Base-by-base conservation (phyloP, 2,888 invertebrate genomes). In the Tupiocoris notatus region DNA sequence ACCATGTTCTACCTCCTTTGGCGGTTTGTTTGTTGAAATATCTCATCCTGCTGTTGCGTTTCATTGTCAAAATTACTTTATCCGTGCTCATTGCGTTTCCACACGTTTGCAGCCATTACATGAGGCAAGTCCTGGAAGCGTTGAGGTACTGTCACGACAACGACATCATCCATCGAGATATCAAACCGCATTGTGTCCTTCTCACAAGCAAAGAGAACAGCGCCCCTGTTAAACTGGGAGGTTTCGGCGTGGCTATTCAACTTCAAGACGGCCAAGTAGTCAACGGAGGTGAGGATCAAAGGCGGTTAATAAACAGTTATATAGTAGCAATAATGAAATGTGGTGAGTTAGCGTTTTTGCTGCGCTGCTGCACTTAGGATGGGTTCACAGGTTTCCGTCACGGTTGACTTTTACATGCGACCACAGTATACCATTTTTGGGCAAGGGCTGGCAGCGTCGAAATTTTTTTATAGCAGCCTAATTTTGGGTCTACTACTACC, bases 111-210 rank as follows among this genome's bases (percentile, higher is more conserved):
- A 96, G 97, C 84, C 98, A 99, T 87, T 99, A 99, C 88, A 95
- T 98, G 94, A 90, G 96, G 75, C 98, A 99, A 86, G 95, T 99
- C 80, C 87, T 99, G 80, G 98, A 98, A 84, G 98, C 98, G 1
- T 86, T 99, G 71, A 90, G 95, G 82, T 99, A 98, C 87, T 98
- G 98, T 84, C 99, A 99, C 86, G 96, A 96, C 85, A 96, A 96
- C 84, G 94, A 96, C 85, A 97, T 99, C 81, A 92, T 98, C 82
- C 99, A 99, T 85, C 90, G 98, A 79, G 98, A 99, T 86, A 92
- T 99, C 81, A 92, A 98, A 82, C 98, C 98, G 9, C 98, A 98
- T 83, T 98, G 97, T 86, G 94, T 98, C 68, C 88, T 99, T 67
- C 86, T 99, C 77, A 96, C 98, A 57, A 96, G 95, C 75, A 92